Percentiles rank a stretch among this genome's conserved stretches.
Evolutionary conservation across 2,888 invertebrate genomes (phyloP).

Genomic region (Xylophagus ater): DNA sequence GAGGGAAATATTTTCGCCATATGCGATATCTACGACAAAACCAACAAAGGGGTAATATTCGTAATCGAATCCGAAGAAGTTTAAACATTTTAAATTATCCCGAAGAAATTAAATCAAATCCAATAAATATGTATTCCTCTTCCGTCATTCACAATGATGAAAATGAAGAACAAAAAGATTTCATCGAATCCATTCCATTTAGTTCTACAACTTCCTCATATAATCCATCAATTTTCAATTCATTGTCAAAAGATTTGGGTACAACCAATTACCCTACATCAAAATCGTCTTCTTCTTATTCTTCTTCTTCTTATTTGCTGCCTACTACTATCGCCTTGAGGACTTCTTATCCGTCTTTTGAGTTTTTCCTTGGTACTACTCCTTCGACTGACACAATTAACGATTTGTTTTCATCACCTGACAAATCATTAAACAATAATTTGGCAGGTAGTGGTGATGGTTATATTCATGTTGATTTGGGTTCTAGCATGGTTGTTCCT

Average conservation of each 20-base stretch:
- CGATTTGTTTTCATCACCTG: slow-evolving; percentile 8
- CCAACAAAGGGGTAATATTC: no score
- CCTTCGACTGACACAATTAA: slow-evolving; percentile 12
- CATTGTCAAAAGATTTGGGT: slow-evolving; percentile 5
- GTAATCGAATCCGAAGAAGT: slow-evolving; percentile 15
- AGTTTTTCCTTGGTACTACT: slow-evolving; percentile 10
- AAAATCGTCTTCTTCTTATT: not conserved
- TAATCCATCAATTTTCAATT: slow-evolving; percentile 11
- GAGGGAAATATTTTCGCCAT: slow-evolving; percentile 20
- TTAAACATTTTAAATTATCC: no score
- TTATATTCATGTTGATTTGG: slow-evolving; percentile 16
- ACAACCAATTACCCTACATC: not conserved
- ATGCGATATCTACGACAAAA: no score
- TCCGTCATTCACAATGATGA: no score
- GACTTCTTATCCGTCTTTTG: slow-evolving; percentile 9
- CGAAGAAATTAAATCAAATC: slow-evolving; percentile 4
- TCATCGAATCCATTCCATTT: slow-evolving; percentile 9
- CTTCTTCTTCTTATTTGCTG: not conserved
- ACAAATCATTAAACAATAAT: slow-evolving; percentile 33
- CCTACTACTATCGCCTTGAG: not conserved
- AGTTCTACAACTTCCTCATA: slow-evolving; percentile 7
- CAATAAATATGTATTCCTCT: no score
- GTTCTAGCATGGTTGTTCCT: slow-evolving; percentile 12
- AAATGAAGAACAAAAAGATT: slow-evolving; percentile 5
- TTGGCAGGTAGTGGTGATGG: slow-evolving; percentile 20